Evolutionary conservation across 2,888 invertebrate genomes (phyloP), one percentile per base, ranked within the genome.

Genomic region (Brachyptera risi): DNA sequence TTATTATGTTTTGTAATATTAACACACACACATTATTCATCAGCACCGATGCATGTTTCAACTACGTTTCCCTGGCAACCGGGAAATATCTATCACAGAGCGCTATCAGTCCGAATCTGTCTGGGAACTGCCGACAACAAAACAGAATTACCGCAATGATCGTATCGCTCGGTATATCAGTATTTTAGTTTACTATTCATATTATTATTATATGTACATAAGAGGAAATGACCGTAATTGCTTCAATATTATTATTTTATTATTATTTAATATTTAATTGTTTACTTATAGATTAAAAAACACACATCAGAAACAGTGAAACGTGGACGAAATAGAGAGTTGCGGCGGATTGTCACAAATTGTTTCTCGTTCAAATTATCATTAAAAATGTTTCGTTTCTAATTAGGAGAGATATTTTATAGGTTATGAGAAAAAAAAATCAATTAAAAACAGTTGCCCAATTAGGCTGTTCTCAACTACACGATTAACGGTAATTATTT

Each of bases 31-130:
- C 17, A 42, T n/a, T n/a, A n/a, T n/a, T n/a, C n/a, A n/a, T n/a
- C 63, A 63, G 63, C 64, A 64, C 64, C 64, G 62, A 49, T 57
- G 44, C 59, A 44, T 61, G 60, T 61, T 57, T n/a, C 56, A 59
- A 50, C 62, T 62, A 62, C 56, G 56, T 37, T 54, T 54, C 58
- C 59, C 37, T 37, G 54, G 54, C 44, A 58, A 50, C n/a, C 19
- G 49, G 40, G 59, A 38, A 49, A 44, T 23, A 62, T 47, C 64
- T 64, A 64, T 64, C 64, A 64, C 64, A 64, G 64, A 62, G 60
- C 59, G 64, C 64, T 64, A 64, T 64, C 64, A 64, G 64, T 64
- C 59, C 64, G 44, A 47, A 27, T 62, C 42, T 35, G 26, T 61
- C 58, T 60, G 64, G 64, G 60, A 64, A 60, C 64, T 64, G 64